Percentiles rank a stretch among this genome's conserved stretches.
phyloP scores from a whole-genome alignment of 2,113 vertebrate genomes.

The Pangasianodon gigas region DNA sequence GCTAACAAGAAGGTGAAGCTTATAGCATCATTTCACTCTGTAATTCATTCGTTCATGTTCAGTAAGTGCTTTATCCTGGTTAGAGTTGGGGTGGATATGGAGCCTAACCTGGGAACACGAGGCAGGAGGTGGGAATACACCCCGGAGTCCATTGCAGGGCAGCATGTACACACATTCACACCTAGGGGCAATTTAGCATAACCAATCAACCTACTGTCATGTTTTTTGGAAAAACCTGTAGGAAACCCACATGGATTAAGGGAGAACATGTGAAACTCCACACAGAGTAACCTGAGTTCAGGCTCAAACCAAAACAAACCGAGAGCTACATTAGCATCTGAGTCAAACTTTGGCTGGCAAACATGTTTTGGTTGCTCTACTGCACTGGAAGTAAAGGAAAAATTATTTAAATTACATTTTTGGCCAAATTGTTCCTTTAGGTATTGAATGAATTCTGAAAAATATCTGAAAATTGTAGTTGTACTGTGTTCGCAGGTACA shows the following conservation, averaged over 20 bases:
- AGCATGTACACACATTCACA: not conserved
- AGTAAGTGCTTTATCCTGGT: not conserved
- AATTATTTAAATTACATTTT: not conserved
- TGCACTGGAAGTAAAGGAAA: not conserved
- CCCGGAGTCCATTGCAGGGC: not conserved
- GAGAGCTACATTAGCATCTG: not conserved
- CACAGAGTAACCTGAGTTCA: not conserved
- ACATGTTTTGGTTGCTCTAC: not conserved
- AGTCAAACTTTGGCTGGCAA: not conserved
- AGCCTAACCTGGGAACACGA: too few relatives aligned
- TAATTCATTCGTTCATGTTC: not conserved
- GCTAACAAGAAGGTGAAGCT: not conserved
- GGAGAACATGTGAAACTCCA: not conserved
- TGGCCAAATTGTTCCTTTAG: not conserved
- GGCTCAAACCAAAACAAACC: not conserved
- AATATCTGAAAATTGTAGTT: not conserved
- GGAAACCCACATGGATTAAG: not conserved
- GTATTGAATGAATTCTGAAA: too few relatives aligned
- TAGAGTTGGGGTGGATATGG: too few relatives aligned
- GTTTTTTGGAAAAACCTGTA: not conserved
- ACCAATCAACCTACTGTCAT: not conserved
- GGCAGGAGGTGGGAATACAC: too few relatives aligned
- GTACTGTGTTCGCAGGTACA: slow-evolving; percentile 79
- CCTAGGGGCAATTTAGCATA: not conserved
- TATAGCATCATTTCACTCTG: not conserved